Conservation (phyloP, 2,888 invertebrate genomes). For the Tiphia femorata region DNA sequence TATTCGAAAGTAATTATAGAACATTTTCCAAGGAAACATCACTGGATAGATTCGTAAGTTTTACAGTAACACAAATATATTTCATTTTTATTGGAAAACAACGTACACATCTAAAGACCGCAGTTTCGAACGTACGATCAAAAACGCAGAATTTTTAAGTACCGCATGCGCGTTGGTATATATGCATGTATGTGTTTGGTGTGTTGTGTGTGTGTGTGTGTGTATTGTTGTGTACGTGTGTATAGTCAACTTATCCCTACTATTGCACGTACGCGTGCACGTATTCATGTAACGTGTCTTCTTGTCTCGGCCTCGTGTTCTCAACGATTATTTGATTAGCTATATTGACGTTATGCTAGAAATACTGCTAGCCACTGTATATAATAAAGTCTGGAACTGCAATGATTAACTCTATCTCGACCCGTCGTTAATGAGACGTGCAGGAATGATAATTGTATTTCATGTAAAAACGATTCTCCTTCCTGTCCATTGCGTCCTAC, state of each 20-base stretch:
- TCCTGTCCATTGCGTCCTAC: no score
- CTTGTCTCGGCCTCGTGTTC: not conserved
- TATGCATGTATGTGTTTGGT: not conserved
- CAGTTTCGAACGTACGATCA: constrained; percentile 14
- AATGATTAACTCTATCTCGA: no score
- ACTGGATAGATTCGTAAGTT: not conserved
- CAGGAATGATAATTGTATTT: no score
- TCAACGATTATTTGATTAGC: not conserved
- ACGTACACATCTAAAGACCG: constrained; percentile 36
- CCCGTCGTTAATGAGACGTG: no score
- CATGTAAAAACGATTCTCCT: no score
- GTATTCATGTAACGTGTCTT: not conserved
- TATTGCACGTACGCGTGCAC: no score
- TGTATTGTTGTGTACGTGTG: no score
- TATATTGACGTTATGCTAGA: not conserved
- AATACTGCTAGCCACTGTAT: not conserved
- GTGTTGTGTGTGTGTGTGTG: no score
- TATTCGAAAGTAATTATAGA: no score
- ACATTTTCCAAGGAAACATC: no score
- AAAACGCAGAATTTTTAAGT: constrained; percentile 16
- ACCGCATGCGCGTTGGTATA: not conserved
- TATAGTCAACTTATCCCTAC: no score
- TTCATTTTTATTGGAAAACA: constrained; percentile 43
- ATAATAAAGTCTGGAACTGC: not conserved
- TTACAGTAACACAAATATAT: constrained; percentile 46